A percentile compares a stretch with the other conserved stretches of the same genome.
Evolutionary conservation across 2,113 vertebrate species (phyloP).

Genomic region (Misgurnus mizolepis): DNA sequence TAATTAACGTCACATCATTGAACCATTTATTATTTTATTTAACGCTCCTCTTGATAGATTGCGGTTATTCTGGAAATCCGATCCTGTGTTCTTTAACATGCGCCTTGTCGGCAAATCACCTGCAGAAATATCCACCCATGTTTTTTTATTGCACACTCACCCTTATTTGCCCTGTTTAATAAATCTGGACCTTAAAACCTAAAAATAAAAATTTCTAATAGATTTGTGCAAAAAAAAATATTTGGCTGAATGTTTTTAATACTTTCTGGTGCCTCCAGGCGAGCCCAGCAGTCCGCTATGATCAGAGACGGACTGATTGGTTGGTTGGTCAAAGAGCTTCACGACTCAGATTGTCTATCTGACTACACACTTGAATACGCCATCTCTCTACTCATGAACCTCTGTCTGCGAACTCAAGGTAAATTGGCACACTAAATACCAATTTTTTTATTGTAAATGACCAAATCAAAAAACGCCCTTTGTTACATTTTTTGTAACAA

Average conservation of each 20-base stretch:
- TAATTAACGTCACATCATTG: no score
- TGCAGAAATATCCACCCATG: no score
- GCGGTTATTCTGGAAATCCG: no score
- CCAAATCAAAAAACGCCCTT: background rate
- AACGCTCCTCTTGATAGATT: no score
- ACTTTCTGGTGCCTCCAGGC: constrained; percentile 68
- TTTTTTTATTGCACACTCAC: no score
- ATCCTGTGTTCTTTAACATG: no score
- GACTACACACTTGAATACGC: constrained; percentile 90
- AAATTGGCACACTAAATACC: background rate
- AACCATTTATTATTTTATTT: no score
- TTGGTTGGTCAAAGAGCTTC: constrained; percentile 87
- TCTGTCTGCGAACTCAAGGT: constrained; percentile 92
- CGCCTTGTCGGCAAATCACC: no score
- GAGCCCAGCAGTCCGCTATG: constrained; percentile 87
- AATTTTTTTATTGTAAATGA: background rate
- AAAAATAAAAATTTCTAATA: background rate
- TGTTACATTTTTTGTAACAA: background rate
- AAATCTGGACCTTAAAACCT: no score
- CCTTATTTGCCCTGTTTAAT: no score
- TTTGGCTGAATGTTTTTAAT: background rate
- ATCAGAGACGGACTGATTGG: constrained; percentile 85
- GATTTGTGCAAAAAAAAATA: background rate
- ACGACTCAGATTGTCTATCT: constrained; percentile 86
- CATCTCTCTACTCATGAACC: constrained; percentile 91